Percentiles rank a stretch among this genome's conserved stretches.
phyloP scores from a whole-genome alignment of 2,797 vertebrate genomes.

The Lithobates sylvaticus region DNA sequence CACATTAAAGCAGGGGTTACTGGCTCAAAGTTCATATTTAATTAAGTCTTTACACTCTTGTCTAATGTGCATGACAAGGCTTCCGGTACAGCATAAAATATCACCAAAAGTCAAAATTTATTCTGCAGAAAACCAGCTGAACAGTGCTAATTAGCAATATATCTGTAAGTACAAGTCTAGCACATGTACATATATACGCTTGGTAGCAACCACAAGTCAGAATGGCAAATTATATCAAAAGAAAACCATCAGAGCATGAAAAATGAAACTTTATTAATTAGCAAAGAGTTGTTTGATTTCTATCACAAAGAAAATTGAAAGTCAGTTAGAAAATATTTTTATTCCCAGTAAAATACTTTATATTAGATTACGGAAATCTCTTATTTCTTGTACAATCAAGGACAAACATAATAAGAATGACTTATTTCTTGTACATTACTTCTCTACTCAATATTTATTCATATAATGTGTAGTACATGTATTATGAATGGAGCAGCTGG shows the following conservation, averaged over 20 bases:
- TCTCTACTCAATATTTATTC: no score
- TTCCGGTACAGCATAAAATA: neutral
- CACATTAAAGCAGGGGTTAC: neutral
- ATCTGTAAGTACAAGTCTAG: constrained; percentile 10
- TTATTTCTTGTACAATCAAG: no score
- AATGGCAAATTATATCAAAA: constrained; percentile 24
- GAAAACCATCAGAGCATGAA: constrained; percentile 13
- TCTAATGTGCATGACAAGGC: neutral
- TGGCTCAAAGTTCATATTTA: neutral
- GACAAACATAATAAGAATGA: no score
- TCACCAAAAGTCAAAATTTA: constrained; percentile 2
- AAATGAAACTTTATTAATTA: constrained; percentile 26
- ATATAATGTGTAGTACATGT: no score
- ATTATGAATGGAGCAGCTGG: no score
- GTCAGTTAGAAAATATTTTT: neutral
- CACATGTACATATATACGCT: neutral
- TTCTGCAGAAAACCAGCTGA: neutral
- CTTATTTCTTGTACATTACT: no score
- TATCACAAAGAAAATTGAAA: neutral
- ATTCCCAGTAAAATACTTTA: neutral
- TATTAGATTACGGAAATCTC: neutral
- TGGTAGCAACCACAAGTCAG: constrained; percentile 22
- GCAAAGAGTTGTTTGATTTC: constrained; percentile 3
- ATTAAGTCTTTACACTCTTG: constrained; percentile 16
- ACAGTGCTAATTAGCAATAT: constrained; percentile 4